phyloP scores from a whole-genome alignment of 2,113 vertebrate species.

The Camelus bactrianus region DNA sequence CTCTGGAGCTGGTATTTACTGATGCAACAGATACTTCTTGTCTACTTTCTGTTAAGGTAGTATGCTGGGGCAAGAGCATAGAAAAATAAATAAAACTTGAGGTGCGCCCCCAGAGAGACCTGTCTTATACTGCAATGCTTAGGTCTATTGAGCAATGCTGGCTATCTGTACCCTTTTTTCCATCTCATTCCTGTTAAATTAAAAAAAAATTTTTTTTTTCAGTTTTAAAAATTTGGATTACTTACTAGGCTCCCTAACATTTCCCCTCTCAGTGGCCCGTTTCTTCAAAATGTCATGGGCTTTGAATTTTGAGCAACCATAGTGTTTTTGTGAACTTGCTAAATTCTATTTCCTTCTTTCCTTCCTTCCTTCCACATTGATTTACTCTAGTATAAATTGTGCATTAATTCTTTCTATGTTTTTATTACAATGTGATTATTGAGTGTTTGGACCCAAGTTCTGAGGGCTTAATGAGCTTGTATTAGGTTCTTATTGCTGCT shows the following conservation, averaged over 20 bases:
- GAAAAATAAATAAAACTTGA: slow-evolving; percentile 39
- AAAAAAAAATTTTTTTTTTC: background rate
- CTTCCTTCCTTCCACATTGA: background rate
- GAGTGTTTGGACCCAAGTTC: background rate
- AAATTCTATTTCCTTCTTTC: background rate
- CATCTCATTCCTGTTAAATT: background rate
- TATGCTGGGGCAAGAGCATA: background rate
- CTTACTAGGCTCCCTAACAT: background rate
- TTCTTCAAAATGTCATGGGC: slow-evolving; percentile 5
- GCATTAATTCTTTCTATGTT: background rate
- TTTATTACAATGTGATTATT: background rate
- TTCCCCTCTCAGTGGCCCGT: background rate
- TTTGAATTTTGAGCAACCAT: slow-evolving; percentile 36
- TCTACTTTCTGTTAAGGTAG: background rate
- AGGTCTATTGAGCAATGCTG: background rate
- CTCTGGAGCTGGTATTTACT: background rate
- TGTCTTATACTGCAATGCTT: background rate
- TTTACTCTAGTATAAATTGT: background rate
- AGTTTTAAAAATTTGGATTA: background rate
- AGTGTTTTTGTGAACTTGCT: slow-evolving; percentile 6
- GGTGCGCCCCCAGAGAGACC: background rate
- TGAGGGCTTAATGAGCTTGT: background rate
- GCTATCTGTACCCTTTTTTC: background rate
- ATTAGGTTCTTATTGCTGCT: background rate
- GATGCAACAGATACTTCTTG: background rate